phyloP scores from a whole-genome alignment of 2,888 invertebrate species.

The Synanthedon vespiformis region DNA sequence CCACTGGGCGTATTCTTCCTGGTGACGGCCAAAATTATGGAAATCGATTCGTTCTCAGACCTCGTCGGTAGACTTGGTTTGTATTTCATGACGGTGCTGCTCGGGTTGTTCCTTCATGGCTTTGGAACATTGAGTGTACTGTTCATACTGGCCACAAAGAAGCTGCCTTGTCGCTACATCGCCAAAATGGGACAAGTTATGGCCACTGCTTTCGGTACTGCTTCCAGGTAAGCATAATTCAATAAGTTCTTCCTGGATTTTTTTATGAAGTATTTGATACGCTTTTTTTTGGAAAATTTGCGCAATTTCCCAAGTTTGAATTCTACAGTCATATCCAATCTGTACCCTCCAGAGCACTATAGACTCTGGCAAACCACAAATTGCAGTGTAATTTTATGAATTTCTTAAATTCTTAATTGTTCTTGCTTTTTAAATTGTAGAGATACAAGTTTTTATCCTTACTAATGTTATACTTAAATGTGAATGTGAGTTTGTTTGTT shows the following conservation, averaged over 20 bases:
- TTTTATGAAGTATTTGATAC: not conserved
- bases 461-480: too few species aligned
- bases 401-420: not conserved
- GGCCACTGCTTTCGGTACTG: conserved; percentile 96
- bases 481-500: too few species aligned
- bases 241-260: too few species aligned
- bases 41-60: conserved; percentile 86
- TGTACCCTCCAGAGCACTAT: too few species aligned
- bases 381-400: too few species aligned
- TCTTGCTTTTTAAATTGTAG: not conserved
- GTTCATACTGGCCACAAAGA: conserved; percentile 84
- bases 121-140: conserved; percentile 89
- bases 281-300: too few species aligned
- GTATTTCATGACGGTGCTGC: conserved; percentile 92
- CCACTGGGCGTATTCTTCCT: conserved; percentile 91
- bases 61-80: conserved; percentile 89
- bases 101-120: conserved; percentile 93
- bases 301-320: too few species aligned
- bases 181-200: conserved; percentile 90
- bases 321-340: too few species aligned
- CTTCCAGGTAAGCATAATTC: conserved; percentile 75
- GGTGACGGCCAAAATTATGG: conserved; percentile 91
- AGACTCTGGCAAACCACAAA: too few species aligned
- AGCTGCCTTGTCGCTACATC: conserved; percentile 84
- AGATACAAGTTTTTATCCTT: too few species aligned